Percentiles rank a stretch among this genome's conserved stretches.
These are phyloP conservation scores for Sebastes iracundus DNA, from an alignment of 2,797 vertebrate species.

Conservation along the genomic window DNA sequence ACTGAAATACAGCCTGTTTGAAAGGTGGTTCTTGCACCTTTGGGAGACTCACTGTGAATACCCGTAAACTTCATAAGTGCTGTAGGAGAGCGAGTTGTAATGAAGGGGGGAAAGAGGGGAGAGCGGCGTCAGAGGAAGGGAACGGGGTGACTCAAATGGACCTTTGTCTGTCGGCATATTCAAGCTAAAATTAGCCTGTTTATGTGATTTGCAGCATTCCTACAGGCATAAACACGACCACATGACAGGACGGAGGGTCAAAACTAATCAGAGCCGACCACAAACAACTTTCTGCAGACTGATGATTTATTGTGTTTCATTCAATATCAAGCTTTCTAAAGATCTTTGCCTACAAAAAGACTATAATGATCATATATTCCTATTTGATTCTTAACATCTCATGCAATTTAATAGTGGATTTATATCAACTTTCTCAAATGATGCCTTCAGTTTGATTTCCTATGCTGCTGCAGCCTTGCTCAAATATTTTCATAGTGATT, in stretches of 20 bases:
- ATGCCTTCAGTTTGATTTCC: background rate
- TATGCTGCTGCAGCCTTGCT: background rate
- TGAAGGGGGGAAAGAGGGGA: background rate
- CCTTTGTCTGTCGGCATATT: slow-evolving; percentile 63
- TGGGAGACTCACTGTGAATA: background rate
- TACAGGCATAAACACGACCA: slow-evolving; percentile 54
- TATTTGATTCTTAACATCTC: background rate
- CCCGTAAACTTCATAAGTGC: background rate
- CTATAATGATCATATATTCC: background rate
- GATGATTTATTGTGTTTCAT: slow-evolving; percentile 7
- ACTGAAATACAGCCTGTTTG: background rate
- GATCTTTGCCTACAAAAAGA: background rate
- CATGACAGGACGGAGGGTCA: slow-evolving; percentile 49
- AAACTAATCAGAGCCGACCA: slow-evolving; percentile 34
- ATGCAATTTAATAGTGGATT: background rate
- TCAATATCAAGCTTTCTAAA: background rate
- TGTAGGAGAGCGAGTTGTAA: background rate
- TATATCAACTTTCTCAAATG: too few species aligned
- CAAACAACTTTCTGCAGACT: slow-evolving; percentile 23
- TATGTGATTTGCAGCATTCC: slow-evolving; percentile 70
- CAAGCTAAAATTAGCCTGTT: slow-evolving; percentile 69
- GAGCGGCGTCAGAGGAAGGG: background rate
- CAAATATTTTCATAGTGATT: background rate
- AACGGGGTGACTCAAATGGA: slow-evolving; percentile 50
- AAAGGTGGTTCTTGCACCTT: background rate